Percentiles rank a stretch among this genome's conserved stretches.
Conservation (phyloP, 1,140 invertebrate species). For the Ooceraea biroi region DNA sequence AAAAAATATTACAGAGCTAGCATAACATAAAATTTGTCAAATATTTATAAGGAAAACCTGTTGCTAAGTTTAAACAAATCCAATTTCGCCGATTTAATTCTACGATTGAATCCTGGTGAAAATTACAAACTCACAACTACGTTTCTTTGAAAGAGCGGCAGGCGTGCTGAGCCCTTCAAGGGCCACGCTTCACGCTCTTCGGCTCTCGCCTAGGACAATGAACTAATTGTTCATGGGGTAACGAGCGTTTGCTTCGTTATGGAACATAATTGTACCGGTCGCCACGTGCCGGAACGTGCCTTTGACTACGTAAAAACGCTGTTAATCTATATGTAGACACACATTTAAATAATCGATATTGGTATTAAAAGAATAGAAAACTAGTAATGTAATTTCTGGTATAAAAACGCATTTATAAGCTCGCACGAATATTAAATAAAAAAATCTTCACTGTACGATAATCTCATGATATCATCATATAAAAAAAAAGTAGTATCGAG, state of each 20-base stretch:
- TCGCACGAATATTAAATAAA: neutral
- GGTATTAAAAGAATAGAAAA: neutral
- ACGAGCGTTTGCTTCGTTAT: slow-evolving; percentile 73
- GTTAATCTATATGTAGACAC: slow-evolving; percentile 20
- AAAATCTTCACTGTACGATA: neutral
- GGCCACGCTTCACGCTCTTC: slow-evolving; percentile 36
- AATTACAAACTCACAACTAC: neutral
- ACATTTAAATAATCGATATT: slow-evolving; percentile 14
- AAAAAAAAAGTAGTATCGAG: neutral
- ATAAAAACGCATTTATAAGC: neutral
- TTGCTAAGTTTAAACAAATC: neutral
- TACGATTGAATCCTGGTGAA: slow-evolving; percentile 4
- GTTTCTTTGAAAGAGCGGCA: slow-evolving; percentile 23
- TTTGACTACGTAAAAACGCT: slow-evolving; percentile 7
- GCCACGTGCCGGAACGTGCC: slow-evolving; percentile 72
- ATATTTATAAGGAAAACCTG: neutral
- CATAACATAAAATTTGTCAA: neutral
- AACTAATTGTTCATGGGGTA: slow-evolving; percentile 67
- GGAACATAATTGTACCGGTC: slow-evolving; percentile 64
- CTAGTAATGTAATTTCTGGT: neutral
- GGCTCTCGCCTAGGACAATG: slow-evolving; percentile 60
- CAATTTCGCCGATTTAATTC: neutral
- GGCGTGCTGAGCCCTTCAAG: slow-evolving; percentile 30
- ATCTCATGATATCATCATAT: too few relatives aligned
- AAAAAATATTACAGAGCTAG: neutral